These are phyloP conservation scores for Dermatemys mawii DNA, from an alignment of 2,113 vertebrate species.

Conservation along the genomic window DNA sequence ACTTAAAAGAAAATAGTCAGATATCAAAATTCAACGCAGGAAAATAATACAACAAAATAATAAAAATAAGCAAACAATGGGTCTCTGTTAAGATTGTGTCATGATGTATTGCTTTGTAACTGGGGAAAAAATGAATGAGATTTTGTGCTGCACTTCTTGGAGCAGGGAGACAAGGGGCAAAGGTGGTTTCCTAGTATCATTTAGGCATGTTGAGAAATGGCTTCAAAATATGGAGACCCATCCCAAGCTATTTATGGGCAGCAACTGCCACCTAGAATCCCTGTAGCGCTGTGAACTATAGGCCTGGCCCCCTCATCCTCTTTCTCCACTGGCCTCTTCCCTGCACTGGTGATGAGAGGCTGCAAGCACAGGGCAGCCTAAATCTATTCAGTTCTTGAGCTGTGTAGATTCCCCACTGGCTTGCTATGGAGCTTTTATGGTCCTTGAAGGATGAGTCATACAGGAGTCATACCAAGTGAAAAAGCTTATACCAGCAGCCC, in stretches of 20 bases:
- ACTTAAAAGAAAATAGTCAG: background rate
- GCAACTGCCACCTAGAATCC: background rate
- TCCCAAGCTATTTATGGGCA: background rate
- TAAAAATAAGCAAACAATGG: background rate
- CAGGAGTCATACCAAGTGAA: background rate
- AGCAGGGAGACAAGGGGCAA: background rate
- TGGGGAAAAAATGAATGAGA: background rate
- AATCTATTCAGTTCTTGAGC: background rate
- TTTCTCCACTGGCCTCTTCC: background rate
- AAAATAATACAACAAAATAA: background rate
- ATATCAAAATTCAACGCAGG: background rate
- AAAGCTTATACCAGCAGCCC: background rate
- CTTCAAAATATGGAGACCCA: background rate
- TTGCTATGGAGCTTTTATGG: background rate
- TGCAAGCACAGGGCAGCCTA: background rate
- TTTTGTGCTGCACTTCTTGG: background rate
- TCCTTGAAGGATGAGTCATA: background rate
- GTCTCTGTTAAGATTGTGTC: background rate
- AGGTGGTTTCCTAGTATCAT: background rate
- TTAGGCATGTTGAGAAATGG: background rate
- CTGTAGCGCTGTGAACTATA: background rate
- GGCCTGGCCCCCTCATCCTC: background rate
- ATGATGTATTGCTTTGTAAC: background rate
- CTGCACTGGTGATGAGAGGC: background rate
- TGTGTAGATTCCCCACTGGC: background rate